These are phyloP conservation scores for Poeciliopsis turneri DNA, from an alignment of 2,797 vertebrate genomes.

Conservation along the genomic window DNA sequence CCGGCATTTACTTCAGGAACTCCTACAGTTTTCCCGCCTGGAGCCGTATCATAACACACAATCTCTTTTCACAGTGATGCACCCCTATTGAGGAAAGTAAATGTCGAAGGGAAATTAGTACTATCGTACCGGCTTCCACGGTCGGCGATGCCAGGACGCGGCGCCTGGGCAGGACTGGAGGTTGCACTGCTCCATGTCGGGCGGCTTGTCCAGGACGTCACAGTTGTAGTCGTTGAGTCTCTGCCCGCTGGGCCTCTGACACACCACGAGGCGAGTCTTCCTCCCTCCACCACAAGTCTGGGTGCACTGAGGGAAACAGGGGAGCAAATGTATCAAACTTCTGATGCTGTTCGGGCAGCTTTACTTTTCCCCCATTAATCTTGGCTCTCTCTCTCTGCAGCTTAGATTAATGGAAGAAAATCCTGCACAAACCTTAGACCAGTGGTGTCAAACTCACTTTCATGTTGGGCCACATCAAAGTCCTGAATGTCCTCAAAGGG, in stretches of 20 bases:
- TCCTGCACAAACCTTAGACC: neutral
- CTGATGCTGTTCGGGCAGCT: neutral
- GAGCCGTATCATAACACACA: conserved; percentile 55
- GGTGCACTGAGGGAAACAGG: conserved; percentile 84
- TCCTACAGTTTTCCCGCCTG: conserved; percentile 49
- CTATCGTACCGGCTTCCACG: conserved; percentile 98
- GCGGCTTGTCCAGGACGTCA: conserved; percentile 90
- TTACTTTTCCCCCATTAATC: neutral
- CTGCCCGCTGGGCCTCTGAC: conserved; percentile 89
- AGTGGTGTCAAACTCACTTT: too few relatives aligned
- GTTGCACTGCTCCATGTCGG: conserved; percentile 87
- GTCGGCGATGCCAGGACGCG: conserved; percentile 90
- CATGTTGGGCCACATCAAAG: too few relatives aligned
- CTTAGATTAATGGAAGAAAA: neutral
- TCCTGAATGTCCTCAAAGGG: too few relatives aligned
- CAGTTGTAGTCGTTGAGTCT: conserved; percentile 90
- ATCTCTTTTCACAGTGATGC: conserved; percentile 67
- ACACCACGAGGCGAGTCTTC: conserved; percentile 91
- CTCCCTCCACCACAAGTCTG: conserved; percentile 90
- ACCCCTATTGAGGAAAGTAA: conserved; percentile 53
- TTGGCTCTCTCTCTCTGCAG: neutral
- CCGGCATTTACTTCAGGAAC: conserved; percentile 37
- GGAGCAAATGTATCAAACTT: conserved; percentile 3
- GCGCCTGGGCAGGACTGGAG: conserved; percentile 87
- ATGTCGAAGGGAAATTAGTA: conserved; percentile 53